Base-by-base conservation (phyloP, 2,113 vertebrate genomes). In the Hiodon tergisus region DNA sequence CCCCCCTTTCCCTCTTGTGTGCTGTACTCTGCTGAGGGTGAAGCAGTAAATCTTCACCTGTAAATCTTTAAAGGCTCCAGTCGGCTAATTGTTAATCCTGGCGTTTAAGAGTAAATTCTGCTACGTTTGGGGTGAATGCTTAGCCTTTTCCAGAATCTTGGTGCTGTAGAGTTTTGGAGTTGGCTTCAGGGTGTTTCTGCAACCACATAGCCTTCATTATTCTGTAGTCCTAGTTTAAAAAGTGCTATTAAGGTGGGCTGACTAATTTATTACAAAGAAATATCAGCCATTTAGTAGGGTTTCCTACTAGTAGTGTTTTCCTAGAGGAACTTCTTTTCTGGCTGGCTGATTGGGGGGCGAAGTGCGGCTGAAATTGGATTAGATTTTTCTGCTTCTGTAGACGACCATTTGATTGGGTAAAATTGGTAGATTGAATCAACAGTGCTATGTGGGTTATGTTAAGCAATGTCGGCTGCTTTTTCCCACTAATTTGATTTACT, bases 301-400 rank as follows among this genome's bases (percentile, higher is more conserved):
- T 31, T 31, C n/a, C n/a, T n/a, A n/a, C n/a, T n/a, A n/a, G n/a
- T n/a, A 4, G 9, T 14, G 8, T 14, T 61, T 61, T 14, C 2
- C 14, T 61, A 2, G 10, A 4, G n/a, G 59, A 9, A 61, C 4
- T 4, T 61, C n/a, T 47, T 47, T n/a, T 48, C 2, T 71, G 31
- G 53, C 54, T 6, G 9, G 17, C 67, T 78, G 59, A 62, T 31
- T 46, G 69, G 7, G 16, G 67, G 59, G 71, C 46, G 59, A 71
- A 78, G 78, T 69, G 16, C 48, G 17, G 54, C 79, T 74, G 77
- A 68, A 7, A 17, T 16, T n/a, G 1, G 52, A 72, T 52, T 57
- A 74, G 10, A 61, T 78, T 8, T 58, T 58, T 55, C 70, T 51
- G 77, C 73, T 75, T 31, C n/a, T 61, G 59, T 78, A 52, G 67